Evolutionary conservation across 2,888 invertebrate genomes (phyloP).

Genomic region (Nowickia ferox): DNA sequence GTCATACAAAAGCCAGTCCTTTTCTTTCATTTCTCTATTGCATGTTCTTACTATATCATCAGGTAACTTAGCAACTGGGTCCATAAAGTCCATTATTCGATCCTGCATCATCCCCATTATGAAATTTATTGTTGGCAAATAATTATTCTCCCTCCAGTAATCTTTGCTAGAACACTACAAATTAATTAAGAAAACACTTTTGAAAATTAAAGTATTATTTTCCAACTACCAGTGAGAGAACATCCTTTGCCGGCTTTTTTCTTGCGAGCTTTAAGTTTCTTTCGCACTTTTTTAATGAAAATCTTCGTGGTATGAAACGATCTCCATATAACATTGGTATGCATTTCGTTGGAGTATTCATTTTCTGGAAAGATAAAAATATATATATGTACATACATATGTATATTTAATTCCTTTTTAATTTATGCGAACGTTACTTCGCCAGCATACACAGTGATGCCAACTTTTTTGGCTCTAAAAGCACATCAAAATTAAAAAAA

Average conservation of each 20-base stretch:
- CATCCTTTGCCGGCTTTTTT: slow-evolving; percentile 74
- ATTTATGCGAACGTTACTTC: no score
- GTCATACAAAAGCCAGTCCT: slow-evolving; percentile 73
- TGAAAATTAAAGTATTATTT: neutral
- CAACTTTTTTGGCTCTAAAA: no score
- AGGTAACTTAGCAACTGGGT: slow-evolving; percentile 38
- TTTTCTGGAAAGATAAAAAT: slow-evolving; percentile 48
- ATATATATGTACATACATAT: neutral
- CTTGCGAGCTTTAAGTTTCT: slow-evolving; percentile 74
- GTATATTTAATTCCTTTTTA: no score
- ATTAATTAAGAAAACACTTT: neutral
- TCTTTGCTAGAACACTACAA: slow-evolving; percentile 31
- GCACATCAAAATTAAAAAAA: no score
- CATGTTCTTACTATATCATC: slow-evolving; percentile 3
- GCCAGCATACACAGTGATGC: no score
- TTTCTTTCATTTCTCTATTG: neutral
- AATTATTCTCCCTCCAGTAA: slow-evolving; percentile 52
- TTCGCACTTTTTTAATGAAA: slow-evolving; percentile 73
- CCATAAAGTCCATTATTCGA: slow-evolving; percentile 42
- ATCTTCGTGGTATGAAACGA: slow-evolving; percentile 81
- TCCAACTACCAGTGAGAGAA: slow-evolving; percentile 75
- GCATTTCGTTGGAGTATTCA: neutral
- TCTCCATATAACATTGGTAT: slow-evolving; percentile 76
- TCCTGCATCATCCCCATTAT: slow-evolving; percentile 51
- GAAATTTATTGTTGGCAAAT: slow-evolving; percentile 55